Evolutionary conservation across 1,140 invertebrate species (phyloP).

Genomic region (Harlomillsia oculata): DNA sequence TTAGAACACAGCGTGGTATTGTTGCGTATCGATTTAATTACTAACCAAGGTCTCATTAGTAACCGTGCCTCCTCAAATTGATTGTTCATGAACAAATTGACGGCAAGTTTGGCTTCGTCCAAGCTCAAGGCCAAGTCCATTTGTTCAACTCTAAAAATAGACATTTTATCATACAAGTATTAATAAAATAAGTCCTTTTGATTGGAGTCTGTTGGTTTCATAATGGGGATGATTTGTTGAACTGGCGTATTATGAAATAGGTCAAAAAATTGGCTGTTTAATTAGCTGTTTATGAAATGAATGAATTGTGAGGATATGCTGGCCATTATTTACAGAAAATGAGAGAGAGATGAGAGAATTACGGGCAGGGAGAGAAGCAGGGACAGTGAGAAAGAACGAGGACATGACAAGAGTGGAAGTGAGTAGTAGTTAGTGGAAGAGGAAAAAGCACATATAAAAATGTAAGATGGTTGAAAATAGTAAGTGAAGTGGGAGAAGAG

Average conservation of each 20-base stretch:
- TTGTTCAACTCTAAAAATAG: conserved; percentile 5
- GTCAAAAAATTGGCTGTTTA: not conserved
- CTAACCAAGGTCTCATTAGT: conserved; percentile 63
- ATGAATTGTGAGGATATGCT: not conserved
- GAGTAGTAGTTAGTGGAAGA: no score
- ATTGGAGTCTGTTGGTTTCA: no score
- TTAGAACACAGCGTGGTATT: not conserved
- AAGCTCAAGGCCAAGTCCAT: conserved; percentile 57
- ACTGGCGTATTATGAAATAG: not conserved
- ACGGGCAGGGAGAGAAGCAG: no score
- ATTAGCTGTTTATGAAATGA: not conserved
- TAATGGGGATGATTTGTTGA: not conserved
- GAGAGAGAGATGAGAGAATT: no score
- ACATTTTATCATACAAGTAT: not conserved
- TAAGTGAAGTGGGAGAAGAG: no score
- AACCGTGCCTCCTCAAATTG: conserved; percentile 67
- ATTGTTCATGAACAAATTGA: conserved; percentile 80
- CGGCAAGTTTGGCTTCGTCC: conserved; percentile 56
- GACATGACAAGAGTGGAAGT: no score
- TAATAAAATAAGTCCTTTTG: not conserved
- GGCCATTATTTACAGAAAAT: not conserved
- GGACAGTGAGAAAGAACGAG: no score
- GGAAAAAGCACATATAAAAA: no score
- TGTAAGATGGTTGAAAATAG: no score
- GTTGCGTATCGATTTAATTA: conserved; percentile 23